Evolutionary conservation across 1,140 invertebrate species (phyloP).

Genomic region (Bicyclus anynana): DNA sequence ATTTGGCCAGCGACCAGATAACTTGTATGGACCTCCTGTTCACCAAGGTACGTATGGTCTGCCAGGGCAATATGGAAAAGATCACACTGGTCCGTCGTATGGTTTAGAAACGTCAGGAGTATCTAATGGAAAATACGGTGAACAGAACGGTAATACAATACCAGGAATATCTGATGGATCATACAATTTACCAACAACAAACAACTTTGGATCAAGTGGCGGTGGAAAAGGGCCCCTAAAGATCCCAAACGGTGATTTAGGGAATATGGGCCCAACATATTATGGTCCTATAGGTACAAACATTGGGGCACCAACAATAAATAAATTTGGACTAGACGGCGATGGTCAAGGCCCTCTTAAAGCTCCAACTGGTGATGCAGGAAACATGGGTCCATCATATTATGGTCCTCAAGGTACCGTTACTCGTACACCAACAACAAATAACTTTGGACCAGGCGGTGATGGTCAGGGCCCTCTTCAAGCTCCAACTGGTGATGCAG

Average conservation of each 20-base stretch:
- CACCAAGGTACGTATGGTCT: constrained; percentile 3
- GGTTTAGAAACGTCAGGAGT: not conserved
- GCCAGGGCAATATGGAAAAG: constrained; percentile 13
- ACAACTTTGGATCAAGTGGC: not conserved
- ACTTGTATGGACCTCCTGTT: constrained; percentile 2
- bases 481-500: not conserved
- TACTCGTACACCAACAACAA: not conserved
- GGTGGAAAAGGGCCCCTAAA: not conserved
- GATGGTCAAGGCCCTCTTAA: too few relatives aligned
- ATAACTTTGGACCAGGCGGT: not conserved
- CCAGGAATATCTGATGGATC: not conserved
- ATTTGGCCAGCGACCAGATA: not conserved
- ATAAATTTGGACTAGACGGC: too few relatives aligned
- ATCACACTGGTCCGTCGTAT: constrained; percentile 5
- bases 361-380: too few relatives aligned
- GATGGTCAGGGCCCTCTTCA: not conserved
- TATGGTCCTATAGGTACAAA: not conserved
- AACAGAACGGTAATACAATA: not conserved
- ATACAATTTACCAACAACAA: not conserved
- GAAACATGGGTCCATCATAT: too few relatives aligned
- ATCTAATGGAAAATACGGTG: constrained; percentile 11
- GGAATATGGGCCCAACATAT: too few relatives aligned
- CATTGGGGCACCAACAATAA: too few relatives aligned
- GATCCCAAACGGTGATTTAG: not conserved
- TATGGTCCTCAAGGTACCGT: too few relatives aligned